phyloP scores from a whole-genome alignment of 2,888 invertebrate species.

The Dasysyrphus albostriatus region DNA sequence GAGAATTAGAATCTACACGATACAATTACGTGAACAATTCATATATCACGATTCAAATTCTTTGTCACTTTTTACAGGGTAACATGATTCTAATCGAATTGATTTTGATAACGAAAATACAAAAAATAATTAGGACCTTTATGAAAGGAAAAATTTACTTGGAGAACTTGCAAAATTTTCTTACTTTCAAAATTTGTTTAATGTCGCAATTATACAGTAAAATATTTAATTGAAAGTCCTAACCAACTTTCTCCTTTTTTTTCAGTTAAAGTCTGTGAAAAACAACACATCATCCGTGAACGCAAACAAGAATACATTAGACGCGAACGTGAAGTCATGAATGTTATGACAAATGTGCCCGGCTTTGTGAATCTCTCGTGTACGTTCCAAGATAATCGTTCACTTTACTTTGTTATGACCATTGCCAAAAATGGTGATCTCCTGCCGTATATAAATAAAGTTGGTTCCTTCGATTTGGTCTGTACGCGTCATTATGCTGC shows the following conservation, averaged over 20 bases:
- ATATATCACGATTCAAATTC: too few species aligned
- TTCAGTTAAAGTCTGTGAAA: conserved; percentile 98
- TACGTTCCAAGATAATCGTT: conserved; percentile 97
- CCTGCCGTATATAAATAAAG: conserved; percentile 94
- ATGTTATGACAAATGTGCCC: conserved; percentile 91
- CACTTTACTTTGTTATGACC: conserved; percentile 97
- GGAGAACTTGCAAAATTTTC: neutral
- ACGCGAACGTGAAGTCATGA: conserved; percentile 97
- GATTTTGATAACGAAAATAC: neutral
- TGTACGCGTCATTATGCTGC: conserved; percentile 97
- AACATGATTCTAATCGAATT: too few species aligned
- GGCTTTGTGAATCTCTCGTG: conserved; percentile 97
- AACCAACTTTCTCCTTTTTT: conserved; percentile 17
- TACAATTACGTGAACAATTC: too few species aligned
- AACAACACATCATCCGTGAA: conserved; percentile 95
- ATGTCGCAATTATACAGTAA: neutral
- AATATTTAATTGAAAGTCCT: neutral
- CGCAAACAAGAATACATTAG: conserved; percentile 96
- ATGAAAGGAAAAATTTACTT: neutral
- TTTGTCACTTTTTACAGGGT: too few species aligned
- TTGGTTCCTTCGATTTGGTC: conserved; percentile 94
- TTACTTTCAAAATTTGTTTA: conserved; percentile 26
- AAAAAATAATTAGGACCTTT: neutral
- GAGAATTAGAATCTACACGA: too few species aligned
- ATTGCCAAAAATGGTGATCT: conserved; percentile 98